phyloP scores from a whole-genome alignment of 2,888 invertebrate species.

The Chymomyza procnemis region DNA sequence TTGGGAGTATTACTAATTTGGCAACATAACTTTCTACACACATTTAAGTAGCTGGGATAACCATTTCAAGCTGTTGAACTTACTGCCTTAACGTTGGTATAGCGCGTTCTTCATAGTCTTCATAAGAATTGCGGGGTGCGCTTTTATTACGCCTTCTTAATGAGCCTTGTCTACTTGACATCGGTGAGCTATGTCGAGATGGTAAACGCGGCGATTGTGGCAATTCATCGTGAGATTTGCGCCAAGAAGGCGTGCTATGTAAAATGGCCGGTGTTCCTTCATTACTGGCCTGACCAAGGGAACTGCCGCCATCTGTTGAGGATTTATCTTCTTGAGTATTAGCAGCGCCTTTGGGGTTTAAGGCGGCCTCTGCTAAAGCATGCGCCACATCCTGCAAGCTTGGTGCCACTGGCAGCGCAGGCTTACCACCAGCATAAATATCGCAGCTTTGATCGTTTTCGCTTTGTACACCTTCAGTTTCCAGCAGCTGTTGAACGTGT shows the following conservation, averaged over 20 bases:
- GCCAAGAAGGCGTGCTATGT: constrained; percentile 49
- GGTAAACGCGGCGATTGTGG: constrained; percentile 77
- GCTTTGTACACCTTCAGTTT: constrained; percentile 83
- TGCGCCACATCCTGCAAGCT: constrained; percentile 78
- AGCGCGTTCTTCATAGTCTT: constrained; percentile 91
- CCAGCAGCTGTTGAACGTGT: constrained; percentile 87
- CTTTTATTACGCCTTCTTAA: constrained; percentile 84
- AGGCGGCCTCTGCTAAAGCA: constrained; percentile 73
- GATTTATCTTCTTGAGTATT: constrained; percentile 70
- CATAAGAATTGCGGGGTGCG: constrained; percentile 85
- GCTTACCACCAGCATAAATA: constrained; percentile 76
- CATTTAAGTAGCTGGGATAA: background rate
- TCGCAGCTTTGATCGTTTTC: constrained; percentile 76
- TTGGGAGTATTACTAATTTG: constrained; percentile 5
- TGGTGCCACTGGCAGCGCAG: constrained; percentile 76
- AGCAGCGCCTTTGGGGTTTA: constrained; percentile 66
- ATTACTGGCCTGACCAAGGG: constrained; percentile 27
- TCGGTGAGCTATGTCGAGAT: constrained; percentile 80
- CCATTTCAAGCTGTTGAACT: constrained; percentile 69
- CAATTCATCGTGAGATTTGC: constrained; percentile 76
- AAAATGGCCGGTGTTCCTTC: constrained; percentile 42
- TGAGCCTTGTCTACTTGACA: constrained; percentile 80
- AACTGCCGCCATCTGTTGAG: constrained; percentile 61
- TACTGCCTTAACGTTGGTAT: constrained; percentile 92
- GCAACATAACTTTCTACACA: background rate